A percentile compares a stretch with the other conserved stretches of the same genome.
These are phyloP conservation scores for Lamellibrachia columna DNA, from an alignment of 2,888 invertebrate species.

Conservation along the genomic window DNA sequence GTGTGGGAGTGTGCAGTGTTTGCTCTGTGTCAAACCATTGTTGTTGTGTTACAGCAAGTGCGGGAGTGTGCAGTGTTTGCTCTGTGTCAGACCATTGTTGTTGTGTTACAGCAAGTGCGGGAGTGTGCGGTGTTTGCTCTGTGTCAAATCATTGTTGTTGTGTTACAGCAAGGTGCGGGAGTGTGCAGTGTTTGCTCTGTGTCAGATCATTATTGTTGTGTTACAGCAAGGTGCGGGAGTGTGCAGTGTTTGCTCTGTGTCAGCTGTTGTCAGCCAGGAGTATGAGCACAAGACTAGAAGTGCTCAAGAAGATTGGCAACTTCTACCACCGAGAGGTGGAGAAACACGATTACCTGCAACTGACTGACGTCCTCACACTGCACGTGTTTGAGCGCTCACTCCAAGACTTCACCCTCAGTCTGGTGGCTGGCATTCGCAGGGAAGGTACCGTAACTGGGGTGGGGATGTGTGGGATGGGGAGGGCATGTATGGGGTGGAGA, in stretches of 20 bases:
- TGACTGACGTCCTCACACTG: neutral
- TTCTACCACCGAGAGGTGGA: neutral
- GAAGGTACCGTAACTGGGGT: neutral
- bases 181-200: neutral
- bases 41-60: neutral
- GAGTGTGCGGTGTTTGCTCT: neutral
- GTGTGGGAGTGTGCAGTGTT: conserved; percentile 3
- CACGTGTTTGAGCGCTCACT: neutral
- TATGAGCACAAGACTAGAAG: neutral
- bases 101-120: neutral
- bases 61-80: neutral
- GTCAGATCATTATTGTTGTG: neutral
- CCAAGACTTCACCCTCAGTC: conserved; percentile 16
- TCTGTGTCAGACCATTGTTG: neutral
- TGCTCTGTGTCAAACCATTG: neutral
- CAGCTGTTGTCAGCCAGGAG: neutral
- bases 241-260: conserved; percentile 4
- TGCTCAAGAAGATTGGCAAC: neutral
- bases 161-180: neutral
- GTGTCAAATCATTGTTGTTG: neutral
- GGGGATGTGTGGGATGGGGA: too few species aligned
- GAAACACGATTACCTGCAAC: neutral
- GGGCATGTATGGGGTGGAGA: too few species aligned
- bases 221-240: neutral
- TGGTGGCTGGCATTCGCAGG: neutral